These are phyloP conservation scores for Heliothis subflexa DNA, from an alignment of 1,140 invertebrate genomes.

Conservation along the genomic window DNA sequence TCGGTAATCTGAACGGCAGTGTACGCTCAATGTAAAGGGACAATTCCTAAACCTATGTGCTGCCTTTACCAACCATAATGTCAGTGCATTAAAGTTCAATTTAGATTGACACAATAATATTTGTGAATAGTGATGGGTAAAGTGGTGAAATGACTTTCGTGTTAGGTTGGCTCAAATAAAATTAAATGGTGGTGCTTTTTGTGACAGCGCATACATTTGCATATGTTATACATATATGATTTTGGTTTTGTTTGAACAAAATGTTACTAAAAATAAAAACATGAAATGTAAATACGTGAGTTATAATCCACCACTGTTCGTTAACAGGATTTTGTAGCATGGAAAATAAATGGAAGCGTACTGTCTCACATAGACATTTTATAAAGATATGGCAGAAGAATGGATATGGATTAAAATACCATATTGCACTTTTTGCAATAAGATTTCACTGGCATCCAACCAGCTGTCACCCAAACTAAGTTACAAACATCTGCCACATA, in stretches of 20 bases:
- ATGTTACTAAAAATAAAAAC: background rate
- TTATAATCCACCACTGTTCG: no score
- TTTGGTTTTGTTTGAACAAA: background rate
- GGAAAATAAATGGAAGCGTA: no score
- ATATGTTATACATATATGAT: background rate
- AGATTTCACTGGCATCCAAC: no score
- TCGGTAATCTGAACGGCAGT: slow-evolving; percentile 34
- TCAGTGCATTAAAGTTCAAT: background rate
- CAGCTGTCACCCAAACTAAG: no score
- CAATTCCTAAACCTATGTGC: background rate
- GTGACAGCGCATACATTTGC: background rate
- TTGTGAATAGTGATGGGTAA: background rate
- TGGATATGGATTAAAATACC: no score
- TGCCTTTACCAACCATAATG: background rate
- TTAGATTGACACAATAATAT: background rate
- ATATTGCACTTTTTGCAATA: no score
- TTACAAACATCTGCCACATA: no score
- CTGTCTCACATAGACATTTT: no score
- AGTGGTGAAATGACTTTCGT: background rate
- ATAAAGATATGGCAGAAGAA: no score
- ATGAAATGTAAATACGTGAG: no score
- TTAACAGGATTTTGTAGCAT: no score
- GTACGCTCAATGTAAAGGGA: background rate
- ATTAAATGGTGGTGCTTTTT: slow-evolving; percentile 11
- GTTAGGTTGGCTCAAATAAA: slow-evolving; percentile 1